Conservation (phyloP, 2,888 invertebrate species). For the Coleophora flavipennella region DNA sequence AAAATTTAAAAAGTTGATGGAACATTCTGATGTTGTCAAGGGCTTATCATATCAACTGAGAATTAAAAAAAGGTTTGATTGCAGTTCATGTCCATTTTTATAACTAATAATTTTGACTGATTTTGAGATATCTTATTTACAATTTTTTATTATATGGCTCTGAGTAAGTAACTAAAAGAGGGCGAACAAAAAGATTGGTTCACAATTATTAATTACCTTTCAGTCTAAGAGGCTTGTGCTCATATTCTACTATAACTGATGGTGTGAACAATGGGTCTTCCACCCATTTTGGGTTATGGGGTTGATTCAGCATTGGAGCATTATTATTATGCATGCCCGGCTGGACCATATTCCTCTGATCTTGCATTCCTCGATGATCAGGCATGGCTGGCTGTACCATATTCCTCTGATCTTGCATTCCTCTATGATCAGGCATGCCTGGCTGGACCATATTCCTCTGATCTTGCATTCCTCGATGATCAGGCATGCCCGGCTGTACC, state of each 20-base stretch:
- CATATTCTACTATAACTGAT: conserved; percentile 79
- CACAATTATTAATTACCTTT: conserved; percentile 52
- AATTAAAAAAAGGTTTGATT: too few species aligned
- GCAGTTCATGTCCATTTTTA: too few species aligned
- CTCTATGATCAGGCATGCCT: background rate
- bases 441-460: conserved; percentile 8
- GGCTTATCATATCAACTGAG: too few species aligned
- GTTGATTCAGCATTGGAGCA: conserved; percentile 10
- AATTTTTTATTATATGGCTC: too few species aligned
- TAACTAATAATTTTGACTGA: too few species aligned
- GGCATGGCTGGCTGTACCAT: conserved; percentile 8
- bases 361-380: background rate
- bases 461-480: background rate
- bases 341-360: conserved; percentile 2
- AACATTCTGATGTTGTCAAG: too few species aligned
- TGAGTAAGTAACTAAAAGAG: too few species aligned
- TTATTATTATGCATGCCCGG: conserved; percentile 8
- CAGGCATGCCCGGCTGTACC: conserved; percentile 9
- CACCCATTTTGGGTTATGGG: conserved; percentile 36
- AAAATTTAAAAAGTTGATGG: too few species aligned
- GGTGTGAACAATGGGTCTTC: conserved; percentile 67
- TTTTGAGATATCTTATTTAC: too few species aligned
- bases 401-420: background rate
- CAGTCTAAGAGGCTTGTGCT: conserved; percentile 73
- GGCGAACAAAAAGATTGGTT: too few species aligned